These are phyloP conservation scores for Acridotheres tristis DNA, from an alignment of 2,797 vertebrate species.

Conservation along the genomic window DNA sequence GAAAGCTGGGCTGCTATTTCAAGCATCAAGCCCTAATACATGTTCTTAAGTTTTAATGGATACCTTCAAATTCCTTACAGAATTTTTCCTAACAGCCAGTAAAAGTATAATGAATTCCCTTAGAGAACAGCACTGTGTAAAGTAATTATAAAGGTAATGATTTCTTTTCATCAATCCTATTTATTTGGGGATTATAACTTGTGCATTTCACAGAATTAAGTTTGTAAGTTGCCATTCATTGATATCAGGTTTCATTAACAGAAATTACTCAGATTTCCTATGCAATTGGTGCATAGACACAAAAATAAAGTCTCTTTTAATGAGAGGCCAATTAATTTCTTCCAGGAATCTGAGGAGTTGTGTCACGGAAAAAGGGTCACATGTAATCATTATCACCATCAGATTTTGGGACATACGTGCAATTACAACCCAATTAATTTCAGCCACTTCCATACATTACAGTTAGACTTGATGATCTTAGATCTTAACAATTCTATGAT, in stretches of 20 bases:
- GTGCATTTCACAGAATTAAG: not conserved
- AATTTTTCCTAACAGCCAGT: not conserved
- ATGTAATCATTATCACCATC: fast-evolving
- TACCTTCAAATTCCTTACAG: not conserved
- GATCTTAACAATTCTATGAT: not conserved
- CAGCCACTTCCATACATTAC: not conserved
- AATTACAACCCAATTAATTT: not conserved
- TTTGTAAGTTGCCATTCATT: not conserved
- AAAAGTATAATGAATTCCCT: not conserved
- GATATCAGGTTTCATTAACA: not conserved
- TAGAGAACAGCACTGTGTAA: not conserved
- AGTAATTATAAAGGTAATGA: not conserved
- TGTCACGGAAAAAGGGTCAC: not conserved
- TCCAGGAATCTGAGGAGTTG: not conserved
- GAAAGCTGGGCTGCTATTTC: not conserved
- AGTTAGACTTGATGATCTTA: not conserved
- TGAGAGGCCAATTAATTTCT: not conserved
- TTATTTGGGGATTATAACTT: not conserved
- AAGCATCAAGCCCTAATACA: not conserved
- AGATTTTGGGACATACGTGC: not conserved
- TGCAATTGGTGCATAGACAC: not conserved
- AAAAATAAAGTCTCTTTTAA: not conserved
- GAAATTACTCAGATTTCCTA: not conserved
- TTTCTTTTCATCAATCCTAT: not conserved
- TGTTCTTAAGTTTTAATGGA: not conserved